Conservation (phyloP, 2,888 invertebrate species). For the Parnassius apollo region DNA sequence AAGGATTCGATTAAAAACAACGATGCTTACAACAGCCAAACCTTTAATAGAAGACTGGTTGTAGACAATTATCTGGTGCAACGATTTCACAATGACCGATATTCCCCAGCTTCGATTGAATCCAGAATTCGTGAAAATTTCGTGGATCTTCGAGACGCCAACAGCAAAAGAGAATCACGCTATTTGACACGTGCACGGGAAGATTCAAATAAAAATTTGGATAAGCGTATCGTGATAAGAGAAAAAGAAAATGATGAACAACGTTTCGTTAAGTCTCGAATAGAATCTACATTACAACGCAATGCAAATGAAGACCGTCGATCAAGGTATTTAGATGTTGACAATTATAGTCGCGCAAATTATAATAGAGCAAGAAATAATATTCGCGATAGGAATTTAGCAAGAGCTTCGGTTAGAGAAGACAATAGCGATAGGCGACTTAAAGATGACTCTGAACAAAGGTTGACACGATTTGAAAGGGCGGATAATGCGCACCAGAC, state of each 20-base stretch:
- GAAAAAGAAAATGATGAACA: constrained; percentile 4
- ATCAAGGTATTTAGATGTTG: constrained; percentile 1
- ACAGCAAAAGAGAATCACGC: neutral
- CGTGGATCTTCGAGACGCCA: neutral
- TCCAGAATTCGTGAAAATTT: neutral
- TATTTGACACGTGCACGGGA: neutral
- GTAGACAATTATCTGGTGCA: neutral
- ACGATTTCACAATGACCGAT: neutral
- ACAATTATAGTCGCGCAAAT: neutral
- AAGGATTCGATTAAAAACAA: neutral
- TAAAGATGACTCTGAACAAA: neutral
- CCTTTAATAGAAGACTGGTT: neutral
- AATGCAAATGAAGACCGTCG: constrained; percentile 1
- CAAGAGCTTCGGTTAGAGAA: neutral
- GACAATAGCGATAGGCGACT: constrained; percentile 1
- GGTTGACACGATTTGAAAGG: too few relatives aligned
- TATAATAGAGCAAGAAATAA: neutral
- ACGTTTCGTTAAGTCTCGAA: neutral
- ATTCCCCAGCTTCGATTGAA: neutral
- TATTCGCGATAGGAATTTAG: neutral
- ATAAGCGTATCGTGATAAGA: neutral
- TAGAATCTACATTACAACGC: neutral
- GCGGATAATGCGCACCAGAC: too few relatives aligned
- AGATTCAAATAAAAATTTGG: neutral
- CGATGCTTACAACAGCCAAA: neutral